Evolutionary conservation across 2,113 vertebrate species (phyloP).

Genomic region (Rostratula benghalensis): DNA sequence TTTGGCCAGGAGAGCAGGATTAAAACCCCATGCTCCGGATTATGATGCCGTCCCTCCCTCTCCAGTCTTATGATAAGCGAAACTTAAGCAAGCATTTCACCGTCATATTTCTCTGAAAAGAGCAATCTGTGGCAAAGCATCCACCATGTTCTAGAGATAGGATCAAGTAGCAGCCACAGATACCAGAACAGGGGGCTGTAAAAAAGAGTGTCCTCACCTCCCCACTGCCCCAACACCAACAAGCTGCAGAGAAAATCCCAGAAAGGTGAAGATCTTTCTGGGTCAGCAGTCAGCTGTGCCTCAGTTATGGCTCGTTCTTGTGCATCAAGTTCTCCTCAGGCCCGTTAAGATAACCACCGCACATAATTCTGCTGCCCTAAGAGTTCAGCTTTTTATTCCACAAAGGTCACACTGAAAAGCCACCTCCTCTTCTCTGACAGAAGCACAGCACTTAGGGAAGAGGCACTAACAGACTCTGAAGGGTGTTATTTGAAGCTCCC

Average conservation of each 20-base stretch:
- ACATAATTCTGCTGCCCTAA: neutral
- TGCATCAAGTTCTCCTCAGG: neutral
- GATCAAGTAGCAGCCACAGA: neutral
- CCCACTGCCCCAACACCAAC: neutral
- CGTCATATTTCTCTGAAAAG: neutral
- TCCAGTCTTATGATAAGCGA: neutral
- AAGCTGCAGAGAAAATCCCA: neutral
- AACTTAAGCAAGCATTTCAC: neutral
- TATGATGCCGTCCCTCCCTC: neutral
- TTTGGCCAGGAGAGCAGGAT: slow-evolving; percentile 35
- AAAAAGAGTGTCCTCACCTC: neutral
- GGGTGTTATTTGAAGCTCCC: neutral
- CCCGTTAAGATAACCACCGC: neutral
- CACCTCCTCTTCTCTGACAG: neutral
- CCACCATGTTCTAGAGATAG: neutral
- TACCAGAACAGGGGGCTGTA: neutral
- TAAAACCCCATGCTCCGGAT: slow-evolving; percentile 55
- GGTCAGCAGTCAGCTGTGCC: neutral
- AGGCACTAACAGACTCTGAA: neutral
- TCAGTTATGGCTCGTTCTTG: neutral
- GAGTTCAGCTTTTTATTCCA: neutral
- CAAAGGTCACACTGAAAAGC: neutral
- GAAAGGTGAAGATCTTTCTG: neutral
- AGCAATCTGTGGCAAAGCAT: neutral
- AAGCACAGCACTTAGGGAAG: neutral